phyloP scores from a whole-genome alignment of 2,113 vertebrate species.

The Microcebus lehilahytsara region DNA sequence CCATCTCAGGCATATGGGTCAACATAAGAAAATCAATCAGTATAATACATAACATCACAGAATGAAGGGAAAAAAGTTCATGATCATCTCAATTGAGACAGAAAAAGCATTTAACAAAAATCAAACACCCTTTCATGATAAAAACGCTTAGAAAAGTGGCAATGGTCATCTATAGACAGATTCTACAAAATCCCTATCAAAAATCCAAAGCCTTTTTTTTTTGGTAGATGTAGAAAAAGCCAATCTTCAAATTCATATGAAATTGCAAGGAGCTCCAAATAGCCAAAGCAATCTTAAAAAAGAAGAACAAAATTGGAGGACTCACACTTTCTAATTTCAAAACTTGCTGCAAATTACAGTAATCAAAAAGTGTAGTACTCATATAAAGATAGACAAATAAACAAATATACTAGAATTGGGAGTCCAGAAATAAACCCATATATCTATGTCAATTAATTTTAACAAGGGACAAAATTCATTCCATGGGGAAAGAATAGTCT shows the following conservation, averaged over 20 bases:
- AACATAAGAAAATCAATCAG: no score
- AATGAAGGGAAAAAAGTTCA: background rate
- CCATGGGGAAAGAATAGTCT: background rate
- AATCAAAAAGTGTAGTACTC: background rate
- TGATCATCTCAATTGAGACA: background rate
- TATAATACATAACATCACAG: background rate
- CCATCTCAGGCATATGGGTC: background rate
- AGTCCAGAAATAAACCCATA: background rate
- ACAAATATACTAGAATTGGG: background rate
- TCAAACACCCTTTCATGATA: background rate
- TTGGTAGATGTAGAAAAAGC: background rate
- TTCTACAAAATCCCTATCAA: background rate
- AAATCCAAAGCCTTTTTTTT: background rate
- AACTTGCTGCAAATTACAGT: background rate
- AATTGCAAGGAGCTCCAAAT: no score
- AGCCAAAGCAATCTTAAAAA: background rate
- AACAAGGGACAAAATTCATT: background rate
- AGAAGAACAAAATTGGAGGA: background rate
- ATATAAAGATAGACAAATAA: background rate
- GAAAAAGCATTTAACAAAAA: background rate
- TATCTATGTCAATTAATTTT: background rate
- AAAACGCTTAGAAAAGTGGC: background rate
- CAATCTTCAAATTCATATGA: background rate
- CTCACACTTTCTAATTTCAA: background rate
- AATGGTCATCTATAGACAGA: background rate